Evolutionary conservation across 2,113 vertebrate species (phyloP), one percentile per base, ranked within the genome.

Genomic region (Otus sunia): DNA sequence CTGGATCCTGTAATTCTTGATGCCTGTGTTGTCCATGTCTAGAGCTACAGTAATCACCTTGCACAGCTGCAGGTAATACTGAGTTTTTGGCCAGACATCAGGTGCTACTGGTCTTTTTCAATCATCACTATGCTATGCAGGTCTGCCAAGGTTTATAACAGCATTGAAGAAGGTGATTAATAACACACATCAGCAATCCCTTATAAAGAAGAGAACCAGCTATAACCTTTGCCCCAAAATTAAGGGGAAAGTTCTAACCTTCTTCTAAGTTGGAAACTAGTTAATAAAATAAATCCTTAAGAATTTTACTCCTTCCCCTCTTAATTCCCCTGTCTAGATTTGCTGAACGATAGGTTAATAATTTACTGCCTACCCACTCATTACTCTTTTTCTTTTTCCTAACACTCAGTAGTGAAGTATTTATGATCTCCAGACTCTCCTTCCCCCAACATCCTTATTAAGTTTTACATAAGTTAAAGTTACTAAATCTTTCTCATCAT

Each of bases 291-390:
- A 86, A 84, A 83, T 80, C 29, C 64, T 77, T 43, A 72, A 45
- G 67, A 92, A 86, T 84, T 71, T 47, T 77, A 63, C 43, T 92
- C 36, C 22, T 69, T 95, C 47, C 20, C 26, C 29, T 55, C 37
- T 49, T 82, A 88, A 96, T 90, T 92, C 72, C 12, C 15, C 67
- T 73, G 67, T 71, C 82, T 69, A 90, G 82, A 93, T 90, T 76
- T 86, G 45, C 41, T 59, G 34, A 88, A 94, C 0, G 21, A 88
- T 88, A 92, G 26, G 32, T 77, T 84, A 77, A 88, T 71, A 93
- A 86, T 92, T 96, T 86, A 91, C 74, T 74, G 18, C 85, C 59
- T 93, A 50, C 63, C 6, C 37, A 80, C 41, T 88, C 62, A 26
- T 83, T 83, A 17, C 13, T 50, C 39, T 85, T 62, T 84, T 74